A percentile compares a stretch with the other conserved stretches of the same genome.
Conservation (phyloP, 35 echinoderm and acorn worm genomes). For the Holothuria glaberrima region DNA sequence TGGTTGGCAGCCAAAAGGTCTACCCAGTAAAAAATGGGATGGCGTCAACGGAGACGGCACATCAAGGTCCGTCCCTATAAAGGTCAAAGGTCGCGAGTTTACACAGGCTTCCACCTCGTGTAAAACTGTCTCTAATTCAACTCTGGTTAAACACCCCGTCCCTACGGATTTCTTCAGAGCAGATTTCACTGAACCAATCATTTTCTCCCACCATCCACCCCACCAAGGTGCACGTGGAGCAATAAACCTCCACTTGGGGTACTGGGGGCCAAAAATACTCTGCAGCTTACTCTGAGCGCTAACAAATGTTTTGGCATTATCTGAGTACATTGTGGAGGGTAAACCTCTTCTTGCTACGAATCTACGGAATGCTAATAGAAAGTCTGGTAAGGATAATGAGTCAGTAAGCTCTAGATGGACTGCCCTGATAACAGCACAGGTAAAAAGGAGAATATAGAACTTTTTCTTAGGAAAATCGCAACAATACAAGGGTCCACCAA, state of each 20-base stretch:
- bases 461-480: too few species aligned
- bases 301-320: slow-evolving; percentile 52
- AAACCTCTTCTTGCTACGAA: slow-evolving; percentile 19
- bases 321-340: slow-evolving; percentile 14
- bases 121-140: slow-evolving; percentile 27
- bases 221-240: slow-evolving; percentile 37
- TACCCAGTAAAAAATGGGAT: slow-evolving; percentile 32
- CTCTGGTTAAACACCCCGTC: neutral
- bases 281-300: neutral
- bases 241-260: slow-evolving; percentile 17
- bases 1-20: slow-evolving; percentile 6
- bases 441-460: too few species aligned
- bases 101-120: slow-evolving; percentile 31
- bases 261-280: neutral
- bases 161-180: slow-evolving; percentile 32
- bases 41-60: slow-evolving; percentile 1
- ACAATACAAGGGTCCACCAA: too few species aligned
- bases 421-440: neutral
- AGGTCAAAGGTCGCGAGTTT: slow-evolving; percentile 33
- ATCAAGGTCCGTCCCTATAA: slow-evolving; percentile 12
- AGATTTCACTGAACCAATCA: slow-evolving; percentile 31
- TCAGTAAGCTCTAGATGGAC: slow-evolving; percentile 33
- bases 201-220: slow-evolving; percentile 44
- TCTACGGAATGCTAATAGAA: slow-evolving; percentile 11
- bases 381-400: slow-evolving; percentile 2